Evolutionary conservation across 2,888 invertebrate species (phyloP), one percentile per base, ranked within the genome.

Genomic region (Trachelus tabidus): DNA sequence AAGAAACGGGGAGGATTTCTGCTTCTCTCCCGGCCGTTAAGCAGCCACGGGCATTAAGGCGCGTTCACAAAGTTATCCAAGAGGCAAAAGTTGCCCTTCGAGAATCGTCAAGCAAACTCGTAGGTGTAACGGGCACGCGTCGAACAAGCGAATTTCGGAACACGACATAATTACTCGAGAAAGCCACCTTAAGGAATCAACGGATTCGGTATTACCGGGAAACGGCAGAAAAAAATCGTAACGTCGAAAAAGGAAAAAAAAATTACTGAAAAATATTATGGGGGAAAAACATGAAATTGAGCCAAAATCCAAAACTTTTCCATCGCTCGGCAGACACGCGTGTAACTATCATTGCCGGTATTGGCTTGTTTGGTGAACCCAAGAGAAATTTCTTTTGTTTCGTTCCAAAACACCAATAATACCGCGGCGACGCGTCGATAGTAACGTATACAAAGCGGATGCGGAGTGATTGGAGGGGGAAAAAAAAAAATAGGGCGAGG

Each of bases 371-470:
- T 23, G 56, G 23, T 23, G 56, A 56, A 2, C 9, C 23, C 56
- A 56, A 56, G 56, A 35, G 23, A 6, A 56, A 23, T 23, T 56
- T 40, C 15, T 15, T 40, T 40, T 40, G 15, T 40, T 56, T 56
- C 9, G 1, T 23, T n/a, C 33, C 1, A 34, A 73, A 76, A 35
- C 15, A 68, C 31, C 34, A 37, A 74, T 73, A 34, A 73, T 12
- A 33, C 71, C 31, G 33, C 71, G 15, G 33, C 71, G 15, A 9
- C 77, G 68, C 69, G 33, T 33, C 73, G 77, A 83, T 76, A 79
- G 74, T 76, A 73, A 79, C 76, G 83, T 73, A 34, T 75, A 40
- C 75, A 35, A 69, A 69, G 23, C 69, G 69, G 69, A 34, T 15
- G 68, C 30, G 76, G 11, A n/a, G 37, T 12, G 12, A 11, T 9